Percentiles rank a stretch among this genome's conserved stretches.
These are phyloP conservation scores for Gryllus longicercus DNA, from an alignment of 2,888 invertebrate species.

Conservation along the genomic window DNA sequence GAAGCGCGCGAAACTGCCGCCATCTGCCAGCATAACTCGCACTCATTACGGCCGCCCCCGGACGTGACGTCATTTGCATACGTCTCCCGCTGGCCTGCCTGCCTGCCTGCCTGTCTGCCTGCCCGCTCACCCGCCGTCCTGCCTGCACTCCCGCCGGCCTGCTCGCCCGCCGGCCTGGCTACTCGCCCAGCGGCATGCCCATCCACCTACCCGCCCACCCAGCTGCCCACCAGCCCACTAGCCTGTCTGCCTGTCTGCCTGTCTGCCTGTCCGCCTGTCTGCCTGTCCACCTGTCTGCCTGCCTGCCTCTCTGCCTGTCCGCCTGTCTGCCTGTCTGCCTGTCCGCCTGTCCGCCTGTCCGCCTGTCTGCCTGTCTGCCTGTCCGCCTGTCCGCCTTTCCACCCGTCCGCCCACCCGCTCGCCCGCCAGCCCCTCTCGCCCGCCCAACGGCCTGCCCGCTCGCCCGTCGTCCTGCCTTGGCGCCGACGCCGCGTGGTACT, in stretches of 20 bases:
- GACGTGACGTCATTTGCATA: constrained; percentile 17
- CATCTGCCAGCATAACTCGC: constrained; percentile 17
- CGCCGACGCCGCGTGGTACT: too few species aligned
- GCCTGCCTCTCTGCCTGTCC: too few species aligned
- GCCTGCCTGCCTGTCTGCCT: neutral
- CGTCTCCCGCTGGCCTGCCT: neutral
- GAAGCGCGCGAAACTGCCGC: constrained; percentile 17
- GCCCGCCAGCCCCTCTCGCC: neutral
- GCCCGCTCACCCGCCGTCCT: neutral
- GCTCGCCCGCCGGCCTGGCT: neutral
- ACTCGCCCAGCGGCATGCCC: neutral
- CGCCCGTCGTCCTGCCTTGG: neutral
- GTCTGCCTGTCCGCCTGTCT: too few species aligned
- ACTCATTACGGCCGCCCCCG: constrained; percentile 3
- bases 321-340: too few species aligned
- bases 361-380: too few species aligned
- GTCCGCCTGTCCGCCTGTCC: too few species aligned
- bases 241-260: neutral
- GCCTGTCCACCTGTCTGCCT: too few species aligned
- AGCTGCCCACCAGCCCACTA: neutral
- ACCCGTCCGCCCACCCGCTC: neutral
- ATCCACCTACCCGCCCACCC: neutral
- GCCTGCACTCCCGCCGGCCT: too few species aligned
- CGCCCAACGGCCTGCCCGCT: neutral
- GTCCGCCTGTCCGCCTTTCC: neutral